A percentile compares a stretch with the other conserved stretches of the same genome.
Conservation (phyloP, 1,140 invertebrate genomes). For the Hyposmocoma kahamanoa region DNA sequence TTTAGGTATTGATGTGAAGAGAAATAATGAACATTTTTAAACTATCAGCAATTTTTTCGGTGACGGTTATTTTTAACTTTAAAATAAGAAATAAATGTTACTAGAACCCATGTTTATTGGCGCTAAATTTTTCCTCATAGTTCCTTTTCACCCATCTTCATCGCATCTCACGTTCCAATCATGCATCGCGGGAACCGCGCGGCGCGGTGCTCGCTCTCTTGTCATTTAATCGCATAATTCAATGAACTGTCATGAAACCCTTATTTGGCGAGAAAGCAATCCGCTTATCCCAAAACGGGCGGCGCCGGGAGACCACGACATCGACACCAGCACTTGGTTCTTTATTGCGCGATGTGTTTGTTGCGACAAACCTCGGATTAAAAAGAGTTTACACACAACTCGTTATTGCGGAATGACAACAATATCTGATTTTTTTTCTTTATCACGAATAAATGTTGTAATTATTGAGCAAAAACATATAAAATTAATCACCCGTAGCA, state of each 20-base stretch:
- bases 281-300: slow-evolving; percentile 59
- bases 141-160: not conserved
- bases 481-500: not conserved
- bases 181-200: not conserved
- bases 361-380: slow-evolving; percentile 62
- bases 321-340: slow-evolving; percentile 43
- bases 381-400: not conserved
- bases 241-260: slow-evolving; percentile 63
- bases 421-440: not conserved
- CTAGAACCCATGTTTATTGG: not conserved
- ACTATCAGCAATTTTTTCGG: too few relatives aligned
- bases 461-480: not conserved
- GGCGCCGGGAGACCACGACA: slow-evolving; percentile 46
- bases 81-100: not conserved
- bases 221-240: slow-evolving; percentile 64
- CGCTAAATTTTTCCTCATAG: not conserved
- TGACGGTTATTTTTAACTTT: not conserved
- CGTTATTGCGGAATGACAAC: not conserved
- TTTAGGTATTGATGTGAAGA: too few relatives aligned
- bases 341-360: slow-evolving; percentile 52
- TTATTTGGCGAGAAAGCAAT: slow-evolving; percentile 70
- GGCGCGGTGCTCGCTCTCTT: not conserved
- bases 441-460: not conserved
- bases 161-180: not conserved
- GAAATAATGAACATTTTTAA: too few relatives aligned